A percentile compares a stretch with the other conserved stretches of the same genome.
Evolutionary conservation across 2,888 invertebrate genomes (phyloP).

Genomic region (Oligia fasciuncula): DNA sequence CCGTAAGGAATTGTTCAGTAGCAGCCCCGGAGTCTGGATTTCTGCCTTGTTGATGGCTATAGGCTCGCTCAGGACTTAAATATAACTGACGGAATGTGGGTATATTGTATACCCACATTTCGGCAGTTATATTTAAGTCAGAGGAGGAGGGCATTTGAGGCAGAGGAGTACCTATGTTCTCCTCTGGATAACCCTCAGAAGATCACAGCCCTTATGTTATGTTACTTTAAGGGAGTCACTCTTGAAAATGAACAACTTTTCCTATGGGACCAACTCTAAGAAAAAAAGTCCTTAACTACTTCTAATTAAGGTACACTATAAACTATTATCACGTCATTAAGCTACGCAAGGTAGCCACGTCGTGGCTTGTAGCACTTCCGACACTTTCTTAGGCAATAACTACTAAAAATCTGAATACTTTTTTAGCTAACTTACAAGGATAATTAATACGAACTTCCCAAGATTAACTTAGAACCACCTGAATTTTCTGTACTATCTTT

Average conservation of each 20-base stretch:
- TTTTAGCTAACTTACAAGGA: conserved; percentile 22
- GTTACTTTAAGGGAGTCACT: not conserved
- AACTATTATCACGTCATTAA: conserved; percentile 29
- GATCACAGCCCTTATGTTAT: not conserved
- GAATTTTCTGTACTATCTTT: not conserved
- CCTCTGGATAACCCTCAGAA: not conserved
- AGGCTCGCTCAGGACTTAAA: not conserved
- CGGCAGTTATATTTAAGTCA: no score
- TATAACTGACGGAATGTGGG: not conserved
- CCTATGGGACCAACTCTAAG: not conserved
- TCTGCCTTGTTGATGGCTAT: not conserved
- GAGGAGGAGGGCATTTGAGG: no score
- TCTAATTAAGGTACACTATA: conserved; percentile 14
- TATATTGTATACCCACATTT: no score
- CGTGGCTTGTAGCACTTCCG: conserved; percentile 13
- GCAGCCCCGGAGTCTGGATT: not conserved
- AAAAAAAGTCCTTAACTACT: not conserved
- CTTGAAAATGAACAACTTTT: not conserved
- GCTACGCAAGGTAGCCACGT: conserved; percentile 7
- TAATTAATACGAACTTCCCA: conserved; percentile 23
- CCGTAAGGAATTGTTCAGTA: not conserved
- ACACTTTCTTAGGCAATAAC: conserved; percentile 34
- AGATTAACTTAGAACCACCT: not conserved
- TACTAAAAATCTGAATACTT: no score
- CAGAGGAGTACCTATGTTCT: no score